phyloP scores from a whole-genome alignment of 2,113 vertebrate genomes.

The Cacatua alba region DNA sequence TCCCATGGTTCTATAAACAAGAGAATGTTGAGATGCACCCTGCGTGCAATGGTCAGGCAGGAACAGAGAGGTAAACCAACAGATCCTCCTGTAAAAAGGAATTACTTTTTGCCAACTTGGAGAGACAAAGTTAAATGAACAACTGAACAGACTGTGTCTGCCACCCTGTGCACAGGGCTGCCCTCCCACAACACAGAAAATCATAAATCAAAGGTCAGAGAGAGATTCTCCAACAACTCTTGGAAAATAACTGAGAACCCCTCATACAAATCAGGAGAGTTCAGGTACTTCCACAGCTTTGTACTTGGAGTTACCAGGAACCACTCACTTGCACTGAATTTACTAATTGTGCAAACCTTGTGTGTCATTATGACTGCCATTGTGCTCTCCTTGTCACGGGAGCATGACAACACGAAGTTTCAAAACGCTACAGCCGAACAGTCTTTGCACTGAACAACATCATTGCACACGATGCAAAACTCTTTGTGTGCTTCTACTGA shows the following conservation, averaged over 20 bases:
- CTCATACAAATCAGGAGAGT: neutral
- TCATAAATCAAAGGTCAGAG: neutral
- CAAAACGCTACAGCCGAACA: neutral
- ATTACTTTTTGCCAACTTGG: neutral
- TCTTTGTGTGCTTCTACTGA: neutral
- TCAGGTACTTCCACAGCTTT: neutral
- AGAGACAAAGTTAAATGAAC: neutral
- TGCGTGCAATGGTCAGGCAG: neutral
- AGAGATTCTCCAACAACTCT: neutral
- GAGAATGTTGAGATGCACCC: neutral
- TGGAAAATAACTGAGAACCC: neutral
- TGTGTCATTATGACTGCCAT: constrained; percentile 27
- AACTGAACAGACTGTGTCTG: neutral
- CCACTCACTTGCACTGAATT: neutral
- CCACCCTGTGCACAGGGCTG: accelerated
- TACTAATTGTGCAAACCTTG: constrained; percentile 1
- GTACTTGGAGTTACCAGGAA: neutral
- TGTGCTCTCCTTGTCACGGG: constrained; percentile 24
- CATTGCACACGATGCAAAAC: neutral
- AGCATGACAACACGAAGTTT: constrained; percentile 11
- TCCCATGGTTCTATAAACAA: neutral
- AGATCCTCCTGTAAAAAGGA: neutral
- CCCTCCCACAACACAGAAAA: neutral
- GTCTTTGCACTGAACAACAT: neutral
- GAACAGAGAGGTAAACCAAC: neutral